Evolutionary conservation across 2,888 invertebrate species (phyloP).

Genomic region (Malacosoma neustria): DNA sequence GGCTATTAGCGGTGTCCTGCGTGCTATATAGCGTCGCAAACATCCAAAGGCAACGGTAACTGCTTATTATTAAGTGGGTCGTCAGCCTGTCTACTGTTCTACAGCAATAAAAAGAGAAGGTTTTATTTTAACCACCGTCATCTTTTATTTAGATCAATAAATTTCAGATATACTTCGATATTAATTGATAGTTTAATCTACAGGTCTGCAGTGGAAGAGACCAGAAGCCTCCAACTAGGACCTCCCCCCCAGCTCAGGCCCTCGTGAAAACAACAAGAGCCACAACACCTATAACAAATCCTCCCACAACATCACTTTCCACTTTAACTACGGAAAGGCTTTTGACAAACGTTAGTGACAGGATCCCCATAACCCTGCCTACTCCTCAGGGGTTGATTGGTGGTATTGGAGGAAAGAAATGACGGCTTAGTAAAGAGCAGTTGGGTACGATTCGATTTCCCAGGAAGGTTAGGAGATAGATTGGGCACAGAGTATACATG

Average conservation of each 20-base stretch:
- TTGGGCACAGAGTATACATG: too few species aligned
- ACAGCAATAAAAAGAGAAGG: too few species aligned
- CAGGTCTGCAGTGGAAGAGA: constrained; percentile 71
- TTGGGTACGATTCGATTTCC: constrained; percentile 28
- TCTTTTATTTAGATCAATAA: too few species aligned
- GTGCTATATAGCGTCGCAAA: too few species aligned
- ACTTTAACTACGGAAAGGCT: constrained; percentile 30
- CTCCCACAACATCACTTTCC: constrained; percentile 35
- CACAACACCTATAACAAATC: constrained; percentile 36
- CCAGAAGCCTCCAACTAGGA: constrained; percentile 53
- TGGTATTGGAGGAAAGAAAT: constrained; percentile 63
- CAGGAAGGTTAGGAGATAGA: constrained; percentile 48
- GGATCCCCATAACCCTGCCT: constrained; percentile 48
- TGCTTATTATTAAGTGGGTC: too few species aligned
- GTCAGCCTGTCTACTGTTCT: too few species aligned
- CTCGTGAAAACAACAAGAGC: constrained; percentile 44
- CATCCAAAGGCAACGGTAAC: too few species aligned
- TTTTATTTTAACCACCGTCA: too few species aligned
- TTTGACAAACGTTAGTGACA: constrained; percentile 31
- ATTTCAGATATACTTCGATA: too few species aligned
- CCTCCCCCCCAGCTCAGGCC: constrained; percentile 49
- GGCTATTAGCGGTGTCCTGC: too few species aligned
- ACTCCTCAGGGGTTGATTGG: constrained; percentile 56
- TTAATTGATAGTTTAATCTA: too few species aligned
- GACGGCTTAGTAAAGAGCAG: constrained; percentile 52